Evolutionary conservation across 2,113 vertebrate genomes (phyloP).

Genomic region (Aplodontia rufa): DNA sequence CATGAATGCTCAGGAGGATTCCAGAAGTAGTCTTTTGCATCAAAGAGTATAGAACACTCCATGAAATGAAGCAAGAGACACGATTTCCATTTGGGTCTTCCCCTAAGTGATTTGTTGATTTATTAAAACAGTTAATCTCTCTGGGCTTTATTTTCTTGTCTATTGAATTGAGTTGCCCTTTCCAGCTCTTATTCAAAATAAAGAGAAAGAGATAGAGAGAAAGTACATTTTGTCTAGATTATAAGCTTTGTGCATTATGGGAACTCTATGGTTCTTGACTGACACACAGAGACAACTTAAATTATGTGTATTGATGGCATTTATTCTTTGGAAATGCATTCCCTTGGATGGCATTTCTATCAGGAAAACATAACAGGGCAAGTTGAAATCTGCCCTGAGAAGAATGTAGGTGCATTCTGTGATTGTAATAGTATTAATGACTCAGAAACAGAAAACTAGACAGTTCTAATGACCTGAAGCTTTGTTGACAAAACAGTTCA

Average conservation of each 20-base stretch:
- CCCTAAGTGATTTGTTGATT: not conserved
- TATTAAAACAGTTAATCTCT: constrained; percentile 1
- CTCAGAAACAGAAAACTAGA: constrained; percentile 66
- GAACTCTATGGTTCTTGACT: not conserved
- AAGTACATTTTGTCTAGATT: not conserved
- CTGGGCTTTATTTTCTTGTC: not conserved
- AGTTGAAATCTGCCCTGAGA: constrained; percentile 66
- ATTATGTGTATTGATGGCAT: not conserved
- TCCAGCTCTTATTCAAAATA: constrained; percentile 15
- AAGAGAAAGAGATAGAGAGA: not conserved
- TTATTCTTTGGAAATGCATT: constrained; percentile 43
- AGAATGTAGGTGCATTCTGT: constrained; percentile 60
- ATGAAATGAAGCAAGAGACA: constrained; percentile 38
- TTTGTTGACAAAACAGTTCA: constrained; percentile 71
- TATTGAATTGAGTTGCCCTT: constrained; percentile 24
- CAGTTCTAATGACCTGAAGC: constrained; percentile 54
- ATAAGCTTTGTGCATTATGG: not conserved
- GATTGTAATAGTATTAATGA: constrained; percentile 61
- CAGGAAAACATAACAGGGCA: constrained; percentile 41
- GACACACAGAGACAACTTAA: not conserved
- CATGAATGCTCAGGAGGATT: constrained; percentile 8
- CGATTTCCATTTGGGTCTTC: not conserved
- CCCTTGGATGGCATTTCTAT: constrained; percentile 46
- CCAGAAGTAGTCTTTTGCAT: constrained; percentile 41
- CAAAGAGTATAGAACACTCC: not conserved